Base-by-base conservation (phyloP, 2,888 invertebrate species). In the Conchocele bisecta region DNA sequence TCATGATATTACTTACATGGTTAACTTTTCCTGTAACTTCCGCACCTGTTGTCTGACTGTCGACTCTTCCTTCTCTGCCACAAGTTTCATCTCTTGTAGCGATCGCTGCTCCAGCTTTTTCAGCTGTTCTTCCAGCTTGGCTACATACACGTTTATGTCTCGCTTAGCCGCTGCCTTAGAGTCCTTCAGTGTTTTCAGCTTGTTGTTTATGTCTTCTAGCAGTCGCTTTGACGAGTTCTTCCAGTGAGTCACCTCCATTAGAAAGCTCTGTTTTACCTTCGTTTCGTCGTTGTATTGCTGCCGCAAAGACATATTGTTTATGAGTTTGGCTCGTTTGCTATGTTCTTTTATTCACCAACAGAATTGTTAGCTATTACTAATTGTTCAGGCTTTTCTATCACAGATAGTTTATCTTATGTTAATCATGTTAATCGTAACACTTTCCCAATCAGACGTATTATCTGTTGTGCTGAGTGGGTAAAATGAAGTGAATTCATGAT, bases 171-270 rank as follows among this genome's bases (percentile, higher is more conserved):
- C 31, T 3, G 57, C 67, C n/a, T 56, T 57, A 15, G 71, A 54
- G 20, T 60, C 51, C 11, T 60, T 60, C 35, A 75, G 37, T 17
- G 68, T 41, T 13, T 44, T 46, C 5, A 75, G 46, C 11, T 46
- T 64, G 7, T 60, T 44, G 6, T 44, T 56, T 13, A 75, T 39
- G 26, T 72, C 75, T 41, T 44, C 61, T 1, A 71, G 56, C n/a
- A 60, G 58, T 5, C 28, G 26, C 3, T 22, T 60, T 11, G 68
- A 65, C 2, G 75, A 64, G 15, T 56, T 33, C 22, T 60, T 58
- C 75, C 75, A 75, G 35, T 75, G 75, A 28, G 67, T 64, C n/a
- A 75, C 54, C 35, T 75, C 75, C 28, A 46, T 41, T 15, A 72
- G 22, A 9, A 75, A 41, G 41, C 68, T 68, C 13, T 61, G 41